Conservation (phyloP, 2,113 vertebrate genomes). For the Cromileptes altivelis region DNA sequence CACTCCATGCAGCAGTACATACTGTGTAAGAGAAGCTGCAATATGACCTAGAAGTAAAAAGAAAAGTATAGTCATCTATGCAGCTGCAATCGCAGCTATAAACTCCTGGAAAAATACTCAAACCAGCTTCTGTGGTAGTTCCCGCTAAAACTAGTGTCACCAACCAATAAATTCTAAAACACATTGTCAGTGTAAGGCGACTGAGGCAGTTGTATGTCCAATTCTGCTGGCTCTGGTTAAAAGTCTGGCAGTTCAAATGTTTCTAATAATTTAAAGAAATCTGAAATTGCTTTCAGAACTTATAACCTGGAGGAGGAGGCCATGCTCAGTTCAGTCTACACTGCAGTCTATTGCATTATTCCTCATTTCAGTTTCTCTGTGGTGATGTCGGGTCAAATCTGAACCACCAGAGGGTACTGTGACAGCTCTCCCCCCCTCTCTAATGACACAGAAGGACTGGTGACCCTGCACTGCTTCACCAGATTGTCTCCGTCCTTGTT, state of each 20-base stretch:
- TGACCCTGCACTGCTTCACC: neutral
- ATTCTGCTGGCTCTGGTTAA: too few species aligned
- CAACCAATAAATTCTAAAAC: too few species aligned
- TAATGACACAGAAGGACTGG: neutral
- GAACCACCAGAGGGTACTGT: conserved; percentile 58
- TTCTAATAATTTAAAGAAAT: neutral
- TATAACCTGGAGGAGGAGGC: neutral
- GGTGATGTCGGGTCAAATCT: neutral
- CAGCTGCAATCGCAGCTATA: too few species aligned
- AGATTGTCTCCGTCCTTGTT: neutral
- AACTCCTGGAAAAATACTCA: too few species aligned
- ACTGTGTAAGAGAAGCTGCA: too few species aligned
- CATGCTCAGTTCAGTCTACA: neutral
- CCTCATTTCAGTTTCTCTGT: neutral
- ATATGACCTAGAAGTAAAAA: too few species aligned
- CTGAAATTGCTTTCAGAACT: neutral
- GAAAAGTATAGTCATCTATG: too few species aligned
- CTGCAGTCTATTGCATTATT: neutral
- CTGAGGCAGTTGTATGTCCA: too few species aligned
- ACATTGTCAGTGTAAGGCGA: too few species aligned
- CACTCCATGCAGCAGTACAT: too few species aligned
- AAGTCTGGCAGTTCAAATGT: neutral
- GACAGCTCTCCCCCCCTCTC: neutral
- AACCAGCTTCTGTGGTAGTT: too few species aligned
- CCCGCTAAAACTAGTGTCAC: too few species aligned